phyloP scores from a whole-genome alignment of 2,888 invertebrate genomes.

The Drosophila borborema region DNA sequence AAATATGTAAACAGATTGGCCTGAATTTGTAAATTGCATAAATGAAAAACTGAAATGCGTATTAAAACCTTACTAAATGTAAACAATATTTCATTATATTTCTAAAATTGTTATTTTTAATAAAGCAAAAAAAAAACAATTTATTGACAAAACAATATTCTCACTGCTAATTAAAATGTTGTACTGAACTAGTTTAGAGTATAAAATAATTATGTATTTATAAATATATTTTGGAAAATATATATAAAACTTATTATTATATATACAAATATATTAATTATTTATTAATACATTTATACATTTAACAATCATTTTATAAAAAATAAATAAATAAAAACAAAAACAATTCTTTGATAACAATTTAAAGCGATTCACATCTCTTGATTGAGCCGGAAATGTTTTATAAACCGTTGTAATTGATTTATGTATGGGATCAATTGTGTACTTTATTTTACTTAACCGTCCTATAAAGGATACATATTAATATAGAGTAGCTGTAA shows the following conservation, averaged over 20 bases:
- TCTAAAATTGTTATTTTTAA: not conserved
- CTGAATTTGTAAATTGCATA: conserved; percentile 11
- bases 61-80: conserved; percentile 4
- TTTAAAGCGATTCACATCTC: not conserved
- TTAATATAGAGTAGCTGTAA: conserved; percentile 2
- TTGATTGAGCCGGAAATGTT: not conserved
- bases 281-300: not conserved
- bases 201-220: not conserved
- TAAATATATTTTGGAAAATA: not conserved
- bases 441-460: conserved; percentile 4
- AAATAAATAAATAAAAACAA: not conserved
- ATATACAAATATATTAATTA: not conserved
- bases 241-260: not conserved
- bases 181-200: not conserved
- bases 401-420: conserved; percentile 20
- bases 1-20: conserved; percentile 18
- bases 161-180: not conserved
- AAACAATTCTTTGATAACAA: not conserved
- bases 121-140: conserved; percentile 1
- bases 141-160: conserved; percentile 21
- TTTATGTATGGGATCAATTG: conserved; percentile 22
- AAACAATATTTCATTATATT: not conserved
- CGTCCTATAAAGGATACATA: conserved; percentile 7
- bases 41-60: conserved; percentile 12
- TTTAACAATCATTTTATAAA: not conserved